phyloP scores from a whole-genome alignment of 2,113 vertebrate genomes.

The Entelurus aequoreus region DNA sequence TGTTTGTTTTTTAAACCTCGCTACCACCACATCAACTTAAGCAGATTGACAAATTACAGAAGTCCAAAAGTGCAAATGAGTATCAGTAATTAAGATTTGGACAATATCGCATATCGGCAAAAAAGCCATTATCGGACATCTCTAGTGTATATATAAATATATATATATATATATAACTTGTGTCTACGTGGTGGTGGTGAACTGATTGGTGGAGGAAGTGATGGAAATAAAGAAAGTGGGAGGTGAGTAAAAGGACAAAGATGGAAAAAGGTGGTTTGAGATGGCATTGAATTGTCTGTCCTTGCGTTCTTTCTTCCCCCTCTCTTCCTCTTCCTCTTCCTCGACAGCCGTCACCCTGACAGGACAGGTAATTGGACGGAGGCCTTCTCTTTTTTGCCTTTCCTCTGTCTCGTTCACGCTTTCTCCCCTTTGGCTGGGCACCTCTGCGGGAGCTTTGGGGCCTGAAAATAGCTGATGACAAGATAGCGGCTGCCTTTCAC shows the following conservation, averaged over 20 bases:
- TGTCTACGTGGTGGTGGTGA: too few species aligned
- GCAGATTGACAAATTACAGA: too few species aligned
- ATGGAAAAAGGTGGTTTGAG: conserved; percentile 24
- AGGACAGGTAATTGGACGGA: conserved; percentile 73
- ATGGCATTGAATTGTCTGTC: conserved; percentile 18
- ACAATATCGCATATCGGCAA: too few species aligned
- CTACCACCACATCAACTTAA: too few species aligned
- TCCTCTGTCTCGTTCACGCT: conserved; percentile 17
- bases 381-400: conserved; percentile 32
- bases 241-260: conserved; percentile 34
- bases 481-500: conserved; percentile 77
- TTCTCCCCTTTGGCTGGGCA: conserved; percentile 56
- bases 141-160: too few species aligned
- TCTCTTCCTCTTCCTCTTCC: conserved; percentile 18
- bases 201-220: neutral
- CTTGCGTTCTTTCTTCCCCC: conserved; percentile 2
- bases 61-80: too few species aligned
- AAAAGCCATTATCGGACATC: too few species aligned
- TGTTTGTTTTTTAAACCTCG: too few species aligned
- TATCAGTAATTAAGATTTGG: too few species aligned
- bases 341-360: conserved; percentile 71
- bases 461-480: conserved; percentile 77
- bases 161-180: too few species aligned
- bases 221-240: conserved; percentile 16
- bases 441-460: conserved; percentile 67